These are phyloP conservation scores for Charadrius vociferus DNA, from an alignment of 2,113 vertebrate species.

Conservation along the genomic window DNA sequence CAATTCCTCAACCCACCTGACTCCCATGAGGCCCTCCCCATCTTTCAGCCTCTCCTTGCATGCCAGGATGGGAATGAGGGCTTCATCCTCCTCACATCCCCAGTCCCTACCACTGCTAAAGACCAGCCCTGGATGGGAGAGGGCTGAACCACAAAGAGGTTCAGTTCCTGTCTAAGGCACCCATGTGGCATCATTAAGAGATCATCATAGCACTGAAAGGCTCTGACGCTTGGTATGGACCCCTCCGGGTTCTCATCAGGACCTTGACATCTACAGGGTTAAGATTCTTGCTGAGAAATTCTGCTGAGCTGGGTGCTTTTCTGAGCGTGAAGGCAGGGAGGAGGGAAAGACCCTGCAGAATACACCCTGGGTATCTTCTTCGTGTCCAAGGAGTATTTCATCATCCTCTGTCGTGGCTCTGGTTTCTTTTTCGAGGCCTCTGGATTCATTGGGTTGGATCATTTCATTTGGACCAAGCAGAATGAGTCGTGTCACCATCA, in stretches of 20 bases:
- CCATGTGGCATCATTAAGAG: neutral
- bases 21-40: neutral
- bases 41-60: neutral
- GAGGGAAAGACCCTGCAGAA: neutral
- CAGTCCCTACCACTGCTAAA: neutral
- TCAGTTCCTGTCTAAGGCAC: neutral
- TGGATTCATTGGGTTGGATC: neutral
- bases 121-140: neutral
- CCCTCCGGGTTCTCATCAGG: neutral
- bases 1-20: neutral
- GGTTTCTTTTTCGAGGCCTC: neutral
- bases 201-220: neutral
- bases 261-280: neutral
- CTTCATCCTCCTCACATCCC: neutral
- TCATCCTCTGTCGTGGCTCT: neutral
- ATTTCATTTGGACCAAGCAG: neutral
- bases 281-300: neutral
- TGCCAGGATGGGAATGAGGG: neutral
- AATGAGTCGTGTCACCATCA: neutral
- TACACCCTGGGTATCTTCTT: neutral
- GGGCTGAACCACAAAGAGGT: neutral
- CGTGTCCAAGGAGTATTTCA: neutral
- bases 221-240: neutral
- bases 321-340: neutral
- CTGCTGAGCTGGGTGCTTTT: neutral